Base-by-base conservation (phyloP, 2,797 vertebrate species). In the Coreius guichenoti region DNA sequence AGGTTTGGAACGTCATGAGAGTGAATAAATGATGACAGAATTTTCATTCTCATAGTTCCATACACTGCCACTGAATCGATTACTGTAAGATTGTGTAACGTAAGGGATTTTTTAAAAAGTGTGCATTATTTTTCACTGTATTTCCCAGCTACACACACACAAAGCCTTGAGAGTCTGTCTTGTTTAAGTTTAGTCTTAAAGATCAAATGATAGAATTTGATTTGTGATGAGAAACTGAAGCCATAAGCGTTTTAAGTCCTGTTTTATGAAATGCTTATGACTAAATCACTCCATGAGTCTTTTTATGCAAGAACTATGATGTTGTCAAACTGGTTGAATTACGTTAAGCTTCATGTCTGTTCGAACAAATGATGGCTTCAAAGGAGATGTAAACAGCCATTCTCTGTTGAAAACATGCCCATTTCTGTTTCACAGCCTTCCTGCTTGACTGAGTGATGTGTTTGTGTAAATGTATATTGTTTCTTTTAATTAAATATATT, bases 161-260 rank as follows among this genome's bases (percentile, higher is more conserved):
- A 39, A 26, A 81, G 33, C 17, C 67, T 81, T 43, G 33, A 69
- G 36, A 36, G 31, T 12, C 45, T 7, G 33, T 54, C n/a, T 81
- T 70, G 26, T 61, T 70, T 70, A 39, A 23, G n/a, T 73, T 75
- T 14, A 29, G 54, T 73, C 39, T 39, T 70, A 36, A 56, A 72
- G 56, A 58, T 45, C 3, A 1, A 58, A 81, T 21, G n/a, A 58
- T 45, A 13, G n/a, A 36, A 12, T 81, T 58, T 72, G 7, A 45
- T 74, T 47, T 82, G 68, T 61, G 39, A 63, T 82, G 33, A 26
- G 58, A 83, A 65, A 67, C 58, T 83, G 58, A 83, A 83, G 81
- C 81, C 70, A 75, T 75, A 51, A 23, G 31, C 63, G 16, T 51
- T 67, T 43, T 63, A 81, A 17, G 54, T 58, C 23, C 33, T 39